phyloP scores from a whole-genome alignment of 1,140 invertebrate genomes.

The Carposina sasakii region DNA sequence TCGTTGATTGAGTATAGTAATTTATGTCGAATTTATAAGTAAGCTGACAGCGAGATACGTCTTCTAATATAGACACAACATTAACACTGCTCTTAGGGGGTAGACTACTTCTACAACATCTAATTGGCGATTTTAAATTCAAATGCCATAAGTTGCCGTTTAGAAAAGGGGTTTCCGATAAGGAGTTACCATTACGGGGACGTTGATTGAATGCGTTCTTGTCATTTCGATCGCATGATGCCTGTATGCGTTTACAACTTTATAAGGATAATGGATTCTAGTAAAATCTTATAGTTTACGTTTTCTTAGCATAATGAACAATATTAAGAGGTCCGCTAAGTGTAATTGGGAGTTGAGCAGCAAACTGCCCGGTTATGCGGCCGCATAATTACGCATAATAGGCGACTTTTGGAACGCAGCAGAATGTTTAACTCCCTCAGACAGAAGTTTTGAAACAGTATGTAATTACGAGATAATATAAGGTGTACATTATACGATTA shows the following conservation, averaged over 20 bases:
- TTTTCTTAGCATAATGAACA: slow-evolving; percentile 62
- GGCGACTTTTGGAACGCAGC: slow-evolving; percentile 56
- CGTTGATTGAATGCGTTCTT: slow-evolving; percentile 22
- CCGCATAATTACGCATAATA: slow-evolving; percentile 65
- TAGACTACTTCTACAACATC: slow-evolving; percentile 10
- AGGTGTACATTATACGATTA: slow-evolving; percentile 34
- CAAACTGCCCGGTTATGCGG: slow-evolving; percentile 54
- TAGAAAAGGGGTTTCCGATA: slow-evolving; percentile 1
- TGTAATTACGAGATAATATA: slow-evolving; percentile 39
- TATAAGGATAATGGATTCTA: slow-evolving; percentile 50
- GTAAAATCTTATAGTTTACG: slow-evolving; percentile 54
- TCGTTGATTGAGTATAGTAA: too few species aligned
- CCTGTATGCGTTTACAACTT: slow-evolving; percentile 23
- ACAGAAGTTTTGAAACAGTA: slow-evolving; percentile 52
- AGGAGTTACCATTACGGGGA: slow-evolving; percentile 24
- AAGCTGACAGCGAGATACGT: too few species aligned
- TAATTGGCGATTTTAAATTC: slow-evolving; percentile 13
- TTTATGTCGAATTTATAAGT: too few species aligned
- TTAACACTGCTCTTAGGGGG: too few species aligned
- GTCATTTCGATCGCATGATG: slow-evolving; percentile 23
- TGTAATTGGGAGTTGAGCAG: slow-evolving; percentile 57
- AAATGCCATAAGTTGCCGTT: slow-evolving; percentile 4
- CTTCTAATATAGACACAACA: too few species aligned
- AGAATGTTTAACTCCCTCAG: slow-evolving; percentile 54
- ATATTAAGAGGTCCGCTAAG: slow-evolving; percentile 59